Base-by-base conservation (phyloP, 2,113 vertebrate genomes). In the Dasyornis broadbenti region DNA sequence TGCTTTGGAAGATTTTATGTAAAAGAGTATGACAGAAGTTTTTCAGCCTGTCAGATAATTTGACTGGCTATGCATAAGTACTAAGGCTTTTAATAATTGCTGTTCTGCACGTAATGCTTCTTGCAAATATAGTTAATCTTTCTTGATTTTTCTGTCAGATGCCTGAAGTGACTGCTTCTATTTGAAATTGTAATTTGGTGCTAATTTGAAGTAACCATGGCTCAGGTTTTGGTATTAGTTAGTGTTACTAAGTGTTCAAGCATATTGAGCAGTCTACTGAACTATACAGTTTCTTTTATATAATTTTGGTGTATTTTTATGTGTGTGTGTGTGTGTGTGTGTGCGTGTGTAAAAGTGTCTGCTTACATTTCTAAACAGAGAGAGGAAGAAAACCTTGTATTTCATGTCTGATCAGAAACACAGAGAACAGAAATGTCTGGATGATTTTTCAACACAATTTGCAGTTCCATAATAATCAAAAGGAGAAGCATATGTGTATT, bases 41-140 rank as follows among this genome's bases (percentile, higher is more conserved):
- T 95, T 94, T 85, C 88, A 94, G 64, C n/a, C 53, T 92, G 66
- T 93, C 90, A 81, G 68, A 56, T 84, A 90, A 83, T 95, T 92
- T 96, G 56, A 83, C 89, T 61, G 15, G 27, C 69, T 92, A 42
- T 64, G 35, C 63, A 71, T 86, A 92, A 92, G 64, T 75, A 92
- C 47, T 40, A 47, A 81, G 71, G 50, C 83, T 94, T 92, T 93
- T 92, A 88, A 70, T 93, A 94, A 94, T 77, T 89, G 42, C 42
- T 88, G 57, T 79, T 95, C 86, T 73, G 68, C 47, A 66, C 0
- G 1, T 65, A 92, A 73, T 59, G 13, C 2, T 90, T 88, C 76
- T 77, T 92, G 71, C 50, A 81, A 92, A 81, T 66, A 86, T 31
- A 90, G 88, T 90, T 83, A 5, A 54, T 88, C 59, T 89, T 82